Evolutionary conservation across 2,113 vertebrate species (phyloP).

Genomic region (Scomber japonicus): DNA sequence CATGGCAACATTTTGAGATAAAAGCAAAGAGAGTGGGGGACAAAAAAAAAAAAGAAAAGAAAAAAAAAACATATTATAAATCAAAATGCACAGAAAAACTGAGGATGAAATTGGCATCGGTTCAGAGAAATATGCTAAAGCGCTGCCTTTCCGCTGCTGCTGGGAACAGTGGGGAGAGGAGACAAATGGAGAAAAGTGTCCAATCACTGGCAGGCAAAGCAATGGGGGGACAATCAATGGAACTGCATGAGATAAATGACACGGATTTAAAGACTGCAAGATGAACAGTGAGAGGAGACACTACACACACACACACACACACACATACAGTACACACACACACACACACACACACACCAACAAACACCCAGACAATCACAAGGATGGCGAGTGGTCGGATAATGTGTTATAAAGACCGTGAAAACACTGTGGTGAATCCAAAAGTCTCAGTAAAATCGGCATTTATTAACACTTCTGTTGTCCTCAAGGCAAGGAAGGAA

Average conservation of each 20-base stretch:
- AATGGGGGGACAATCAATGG: constrained; percentile 44
- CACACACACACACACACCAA: constrained; percentile 2
- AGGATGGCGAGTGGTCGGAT: constrained; percentile 18
- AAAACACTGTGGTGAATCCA: background rate
- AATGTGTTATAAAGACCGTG: constrained; percentile 14
- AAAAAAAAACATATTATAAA: background rate
- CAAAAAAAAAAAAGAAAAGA: background rate
- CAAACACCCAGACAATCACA: constrained; percentile 7
- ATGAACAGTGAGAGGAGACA: constrained; percentile 43
- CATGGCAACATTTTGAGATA: constrained; percentile 11
- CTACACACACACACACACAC: background rate
- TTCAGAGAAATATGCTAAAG: constrained; percentile 38
- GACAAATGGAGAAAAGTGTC: constrained; percentile 34
- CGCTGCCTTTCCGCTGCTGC: constrained; percentile 1
- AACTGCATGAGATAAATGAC: constrained; percentile 49
- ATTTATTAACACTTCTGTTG: background rate
- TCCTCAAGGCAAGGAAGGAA: no score
- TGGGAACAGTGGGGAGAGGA: constrained; percentile 33
- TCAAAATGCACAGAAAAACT: constrained; percentile 33
- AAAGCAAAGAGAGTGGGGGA: background rate
- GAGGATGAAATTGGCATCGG: constrained; percentile 19
- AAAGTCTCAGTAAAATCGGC: background rate
- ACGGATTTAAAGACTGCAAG: constrained; percentile 38
- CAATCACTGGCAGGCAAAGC: constrained; percentile 41
- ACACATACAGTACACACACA: no score